These are phyloP conservation scores for Ditylenchus weischeri DNA, from an alignment of 2,888 invertebrate genomes.

Conservation along the genomic window DNA sequence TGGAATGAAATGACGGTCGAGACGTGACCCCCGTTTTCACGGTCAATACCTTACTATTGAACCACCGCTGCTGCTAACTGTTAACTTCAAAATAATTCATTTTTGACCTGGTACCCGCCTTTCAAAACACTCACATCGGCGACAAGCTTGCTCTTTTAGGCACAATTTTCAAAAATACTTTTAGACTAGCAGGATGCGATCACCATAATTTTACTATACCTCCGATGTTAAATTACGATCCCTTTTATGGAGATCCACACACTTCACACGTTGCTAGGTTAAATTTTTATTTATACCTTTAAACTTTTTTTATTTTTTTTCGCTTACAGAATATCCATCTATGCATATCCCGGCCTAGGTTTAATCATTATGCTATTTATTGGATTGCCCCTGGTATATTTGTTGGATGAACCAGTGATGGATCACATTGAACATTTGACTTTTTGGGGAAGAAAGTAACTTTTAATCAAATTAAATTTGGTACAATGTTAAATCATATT, in stretches of 20 bases:
- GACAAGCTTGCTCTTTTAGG: no score
- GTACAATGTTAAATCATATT: no score
- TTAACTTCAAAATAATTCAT: no score
- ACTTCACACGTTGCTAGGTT: conserved; percentile 21
- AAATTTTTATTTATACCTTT: no score
- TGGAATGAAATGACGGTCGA: no score
- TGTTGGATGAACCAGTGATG: conserved; percentile 37
- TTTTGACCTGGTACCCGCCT: no score
- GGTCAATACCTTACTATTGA: no score
- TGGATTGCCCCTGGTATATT: conserved; percentile 35
- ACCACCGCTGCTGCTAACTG: no score
- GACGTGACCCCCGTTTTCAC: no score
- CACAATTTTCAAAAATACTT: not conserved
- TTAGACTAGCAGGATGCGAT: conserved; percentile 17
- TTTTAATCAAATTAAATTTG: no score
- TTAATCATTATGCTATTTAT: conserved; percentile 46
- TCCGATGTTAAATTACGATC: conserved; percentile 17
- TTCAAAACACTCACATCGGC: no score
- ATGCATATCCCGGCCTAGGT: conserved; percentile 45
- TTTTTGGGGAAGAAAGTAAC: conserved; percentile 39
- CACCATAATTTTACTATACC: conserved; percentile 22
- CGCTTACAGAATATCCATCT: conserved; percentile 43
- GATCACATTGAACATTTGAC: conserved; percentile 44
- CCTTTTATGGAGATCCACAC: conserved; percentile 24
- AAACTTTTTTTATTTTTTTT: no score